Conservation (phyloP, 2,888 invertebrate genomes). For the Agriopis marginaria region DNA sequence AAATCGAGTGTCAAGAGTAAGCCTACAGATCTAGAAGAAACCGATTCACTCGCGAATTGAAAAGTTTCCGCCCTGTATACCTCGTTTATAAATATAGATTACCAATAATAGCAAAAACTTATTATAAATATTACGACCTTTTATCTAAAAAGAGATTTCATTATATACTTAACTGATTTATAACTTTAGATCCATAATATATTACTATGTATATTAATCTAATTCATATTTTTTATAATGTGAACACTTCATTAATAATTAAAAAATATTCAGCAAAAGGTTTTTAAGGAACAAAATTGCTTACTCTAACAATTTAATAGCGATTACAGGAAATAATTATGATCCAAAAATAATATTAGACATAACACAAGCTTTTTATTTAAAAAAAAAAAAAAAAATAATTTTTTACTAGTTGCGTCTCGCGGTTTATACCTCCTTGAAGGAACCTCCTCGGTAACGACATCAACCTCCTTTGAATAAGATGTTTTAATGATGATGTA, state of each 20-base stretch:
- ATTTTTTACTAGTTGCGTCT: too few relatives aligned
- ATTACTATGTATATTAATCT: not conserved
- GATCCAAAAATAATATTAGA: conserved; percentile 9
- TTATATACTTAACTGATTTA: not conserved
- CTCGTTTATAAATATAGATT: not conserved
- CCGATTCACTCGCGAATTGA: too few relatives aligned
- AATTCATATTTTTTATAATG: conserved; percentile 13
- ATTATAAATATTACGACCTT: not conserved
- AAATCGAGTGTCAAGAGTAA: too few relatives aligned
- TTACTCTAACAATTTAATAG: conserved; percentile 24
- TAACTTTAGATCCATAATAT: conserved; percentile 9
- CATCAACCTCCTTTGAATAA: too few relatives aligned
- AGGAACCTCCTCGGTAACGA: too few relatives aligned
- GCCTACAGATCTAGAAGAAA: too few relatives aligned
- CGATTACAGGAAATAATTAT: conserved; percentile 22
- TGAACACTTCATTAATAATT: conserved; percentile 30
- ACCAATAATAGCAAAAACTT: not conserved
- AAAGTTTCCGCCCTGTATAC: too few relatives aligned
- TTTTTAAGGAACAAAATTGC: conserved; percentile 37
- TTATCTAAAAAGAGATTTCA: conserved; percentile 12
- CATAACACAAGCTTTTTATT: conserved; percentile 1
- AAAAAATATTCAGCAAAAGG: conserved; percentile 30
- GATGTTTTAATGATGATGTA: too few relatives aligned
- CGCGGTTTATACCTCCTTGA: too few relatives aligned
- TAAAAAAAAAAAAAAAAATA: not conserved